A percentile compares a stretch with the other conserved stretches of the same genome.
Evolutionary conservation across 2,888 invertebrate species (phyloP).

Genomic region (Listrodromus nycthemerus): DNA sequence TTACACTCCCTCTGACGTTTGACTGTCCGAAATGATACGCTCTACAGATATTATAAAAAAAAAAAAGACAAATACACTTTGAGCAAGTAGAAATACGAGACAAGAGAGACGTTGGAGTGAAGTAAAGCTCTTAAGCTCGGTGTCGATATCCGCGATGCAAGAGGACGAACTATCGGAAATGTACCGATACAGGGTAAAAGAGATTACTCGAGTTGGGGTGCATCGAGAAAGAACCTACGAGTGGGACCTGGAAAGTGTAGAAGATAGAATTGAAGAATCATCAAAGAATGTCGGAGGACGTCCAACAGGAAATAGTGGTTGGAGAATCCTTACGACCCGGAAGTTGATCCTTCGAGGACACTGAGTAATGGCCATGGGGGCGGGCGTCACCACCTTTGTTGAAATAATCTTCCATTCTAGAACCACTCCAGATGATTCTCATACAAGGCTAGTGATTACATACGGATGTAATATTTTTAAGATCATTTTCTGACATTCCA

Average conservation of each 20-base stretch:
- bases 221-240: not conserved
- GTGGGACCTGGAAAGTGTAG: constrained; percentile 6
- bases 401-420: too few relatives aligned
- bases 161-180: constrained; percentile 30
- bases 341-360: too few relatives aligned
- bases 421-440: too few relatives aligned
- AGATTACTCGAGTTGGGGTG: constrained; percentile 8
- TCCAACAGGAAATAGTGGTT: not conserved
- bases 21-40: not conserved
- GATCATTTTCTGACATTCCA: too few relatives aligned
- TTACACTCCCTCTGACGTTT: not conserved
- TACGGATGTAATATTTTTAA: too few relatives aligned
- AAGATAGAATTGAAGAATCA: not conserved
- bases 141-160: constrained; percentile 16
- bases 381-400: too few relatives aligned
- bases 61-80: not conserved
- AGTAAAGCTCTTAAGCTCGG: constrained; percentile 42
- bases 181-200: constrained; percentile 36
- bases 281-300: constrained; percentile 6
- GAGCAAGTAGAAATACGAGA: not conserved
- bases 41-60: not conserved
- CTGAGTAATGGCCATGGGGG: not conserved
- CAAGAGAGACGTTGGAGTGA: not conserved
- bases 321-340: not conserved
- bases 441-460: too few relatives aligned